Percentiles rank a stretch among this genome's conserved stretches.
phyloP scores from a whole-genome alignment of 2,797 vertebrate genomes.

The Alosa sapidissima region DNA sequence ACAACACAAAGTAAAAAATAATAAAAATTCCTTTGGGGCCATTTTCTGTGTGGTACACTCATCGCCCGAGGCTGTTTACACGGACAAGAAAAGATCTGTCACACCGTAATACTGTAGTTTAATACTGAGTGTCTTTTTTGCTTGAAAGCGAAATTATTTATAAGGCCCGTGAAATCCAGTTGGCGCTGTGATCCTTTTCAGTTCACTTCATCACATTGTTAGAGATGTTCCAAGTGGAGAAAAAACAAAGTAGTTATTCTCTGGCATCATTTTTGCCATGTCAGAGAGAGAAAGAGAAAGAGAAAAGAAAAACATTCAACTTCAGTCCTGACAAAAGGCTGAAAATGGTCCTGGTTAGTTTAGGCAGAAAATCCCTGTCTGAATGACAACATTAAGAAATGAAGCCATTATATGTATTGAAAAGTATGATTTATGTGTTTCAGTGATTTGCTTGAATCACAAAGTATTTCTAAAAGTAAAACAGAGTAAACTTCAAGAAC shows the following conservation, averaged over 20 bases:
- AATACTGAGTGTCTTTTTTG: neutral
- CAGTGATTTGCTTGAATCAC: neutral
- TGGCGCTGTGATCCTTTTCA: neutral
- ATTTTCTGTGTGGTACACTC: slow-evolving; percentile 13
- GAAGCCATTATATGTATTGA: neutral
- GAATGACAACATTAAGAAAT: slow-evolving; percentile 15
- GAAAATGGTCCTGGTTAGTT: neutral
- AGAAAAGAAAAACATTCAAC: neutral
- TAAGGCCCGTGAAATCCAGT: slow-evolving; percentile 24
- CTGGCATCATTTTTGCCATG: neutral
- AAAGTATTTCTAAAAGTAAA: neutral
- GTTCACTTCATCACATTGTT: slow-evolving; percentile 16
- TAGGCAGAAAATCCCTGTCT: neutral
- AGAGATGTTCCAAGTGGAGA: slow-evolving; percentile 17
- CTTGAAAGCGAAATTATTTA: slow-evolving; percentile 2
- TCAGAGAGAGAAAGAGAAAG: neutral
- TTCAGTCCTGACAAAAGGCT: neutral
- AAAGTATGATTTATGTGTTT: neutral
- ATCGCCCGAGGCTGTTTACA: neutral
- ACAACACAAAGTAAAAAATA: neutral
- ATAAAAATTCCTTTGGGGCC: neutral
- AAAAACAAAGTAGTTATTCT: neutral
- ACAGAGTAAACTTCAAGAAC: neutral
- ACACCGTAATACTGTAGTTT: neutral
- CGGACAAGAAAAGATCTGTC: neutral